Evolutionary conservation across 2,797 vertebrate genomes (phyloP).

Genomic region (Acanthurus lineatus): DNA sequence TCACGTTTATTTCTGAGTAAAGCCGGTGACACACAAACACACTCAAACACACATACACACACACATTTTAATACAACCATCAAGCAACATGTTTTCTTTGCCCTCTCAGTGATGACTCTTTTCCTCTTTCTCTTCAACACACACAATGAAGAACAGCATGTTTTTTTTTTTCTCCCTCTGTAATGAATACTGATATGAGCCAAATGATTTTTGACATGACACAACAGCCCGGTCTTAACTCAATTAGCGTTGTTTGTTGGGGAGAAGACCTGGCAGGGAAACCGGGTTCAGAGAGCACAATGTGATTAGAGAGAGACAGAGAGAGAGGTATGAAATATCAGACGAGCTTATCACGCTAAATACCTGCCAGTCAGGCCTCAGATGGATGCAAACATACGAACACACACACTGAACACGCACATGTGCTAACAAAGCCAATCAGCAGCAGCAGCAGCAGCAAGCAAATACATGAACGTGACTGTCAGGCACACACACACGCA

Average conservation of each 20-base stretch:
- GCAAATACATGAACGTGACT: conserved; percentile 24
- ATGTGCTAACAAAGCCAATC: conserved; percentile 42
- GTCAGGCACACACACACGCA: not conserved
- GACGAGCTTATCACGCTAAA: conserved; percentile 76
- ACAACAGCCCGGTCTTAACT: conserved; percentile 78
- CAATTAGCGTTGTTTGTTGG: conserved; percentile 82
- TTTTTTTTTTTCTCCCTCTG: conserved; percentile 23
- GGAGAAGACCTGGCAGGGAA: conserved; percentile 71
- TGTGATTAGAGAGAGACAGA: conserved; percentile 73
- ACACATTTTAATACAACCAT: conserved; percentile 16
- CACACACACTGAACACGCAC: not conserved
- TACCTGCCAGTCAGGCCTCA: conserved; percentile 65
- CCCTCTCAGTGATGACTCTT: not conserved
- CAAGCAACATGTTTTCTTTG: conserved; percentile 7
- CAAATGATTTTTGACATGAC: conserved; percentile 81
- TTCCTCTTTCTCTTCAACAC: conserved; percentile 6
- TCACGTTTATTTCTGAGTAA: conserved; percentile 41
- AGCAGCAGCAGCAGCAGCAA: conserved; percentile 16
- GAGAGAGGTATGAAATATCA: conserved; percentile 78
- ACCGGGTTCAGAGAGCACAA: conserved; percentile 77
- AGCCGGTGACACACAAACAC: conserved; percentile 21
- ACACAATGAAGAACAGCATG: conserved; percentile 12
- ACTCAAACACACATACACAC: conserved; percentile 2
- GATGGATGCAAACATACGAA: conserved; percentile 3
- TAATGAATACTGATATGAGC: conserved; percentile 74